Conservation (phyloP, 2,113 vertebrate genomes). For the Entomyzon cyanotis region DNA sequence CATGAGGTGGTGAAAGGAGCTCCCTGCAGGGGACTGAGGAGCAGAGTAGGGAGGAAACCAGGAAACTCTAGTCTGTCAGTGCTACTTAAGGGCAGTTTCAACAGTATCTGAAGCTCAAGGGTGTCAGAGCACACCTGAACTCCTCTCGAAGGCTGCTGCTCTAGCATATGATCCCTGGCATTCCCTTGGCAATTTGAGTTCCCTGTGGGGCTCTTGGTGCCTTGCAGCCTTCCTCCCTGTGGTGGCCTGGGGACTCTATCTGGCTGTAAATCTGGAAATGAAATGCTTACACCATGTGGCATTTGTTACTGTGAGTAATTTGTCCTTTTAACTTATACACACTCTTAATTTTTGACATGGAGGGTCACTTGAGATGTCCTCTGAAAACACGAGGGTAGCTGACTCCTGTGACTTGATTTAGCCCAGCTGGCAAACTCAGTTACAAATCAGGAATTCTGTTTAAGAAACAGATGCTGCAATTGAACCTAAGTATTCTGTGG, state of each 20-base stretch:
- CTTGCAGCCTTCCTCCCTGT: not conserved
- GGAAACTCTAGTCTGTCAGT: not conserved
- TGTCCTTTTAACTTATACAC: not conserved
- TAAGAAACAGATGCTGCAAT: not conserved
- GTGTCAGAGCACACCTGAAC: not conserved
- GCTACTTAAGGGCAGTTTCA: not conserved
- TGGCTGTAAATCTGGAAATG: not conserved
- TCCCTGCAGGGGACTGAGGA: rapidly evolving
- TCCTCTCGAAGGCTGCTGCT: not conserved
- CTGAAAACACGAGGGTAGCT: not conserved
- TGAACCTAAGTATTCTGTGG: not conserved
- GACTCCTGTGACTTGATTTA: not conserved
- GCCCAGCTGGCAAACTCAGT: not conserved
- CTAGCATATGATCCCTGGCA: not conserved
- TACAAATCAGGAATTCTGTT: not conserved
- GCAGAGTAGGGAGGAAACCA: not conserved
- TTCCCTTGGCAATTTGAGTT: not conserved
- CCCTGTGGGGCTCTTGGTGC: not conserved
- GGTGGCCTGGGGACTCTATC: not conserved
- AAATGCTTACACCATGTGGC: not conserved
- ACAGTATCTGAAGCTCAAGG: rapidly evolving
- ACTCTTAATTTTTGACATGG: not conserved
- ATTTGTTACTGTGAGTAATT: not conserved
- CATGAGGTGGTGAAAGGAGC: not conserved
- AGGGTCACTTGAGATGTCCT: not conserved